phyloP scores from a whole-genome alignment of 2,113 vertebrate species.

The Pipa parva region DNA sequence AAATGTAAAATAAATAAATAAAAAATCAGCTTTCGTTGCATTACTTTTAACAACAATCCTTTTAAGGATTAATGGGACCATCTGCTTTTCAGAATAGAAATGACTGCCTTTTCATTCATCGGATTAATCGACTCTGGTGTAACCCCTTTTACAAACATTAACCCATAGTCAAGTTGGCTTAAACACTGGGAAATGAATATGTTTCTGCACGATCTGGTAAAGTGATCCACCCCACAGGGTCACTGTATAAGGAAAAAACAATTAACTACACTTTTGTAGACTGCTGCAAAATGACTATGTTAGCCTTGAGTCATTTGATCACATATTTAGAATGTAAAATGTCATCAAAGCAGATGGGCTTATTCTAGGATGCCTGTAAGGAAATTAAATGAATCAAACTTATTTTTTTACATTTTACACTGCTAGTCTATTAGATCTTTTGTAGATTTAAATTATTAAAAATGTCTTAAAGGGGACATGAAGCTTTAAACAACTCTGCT shows the following conservation, averaged over 20 bases:
- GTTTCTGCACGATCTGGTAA: neutral
- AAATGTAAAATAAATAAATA: neutral
- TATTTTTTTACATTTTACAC: too few species aligned
- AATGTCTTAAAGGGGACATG: too few species aligned
- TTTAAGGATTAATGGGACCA: constrained; percentile 23
- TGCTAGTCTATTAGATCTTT: too few species aligned
- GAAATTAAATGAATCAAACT: too few species aligned
- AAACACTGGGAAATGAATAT: constrained; percentile 2
- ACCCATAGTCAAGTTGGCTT: neutral
- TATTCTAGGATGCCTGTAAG: too few species aligned
- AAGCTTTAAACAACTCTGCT: too few species aligned
- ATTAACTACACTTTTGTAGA: neutral
- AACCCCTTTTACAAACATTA: constrained; percentile 9
- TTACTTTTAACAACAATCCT: constrained; percentile 1
- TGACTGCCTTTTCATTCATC: constrained; percentile 19
- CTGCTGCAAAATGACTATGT: neutral
- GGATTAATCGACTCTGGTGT: constrained; percentile 13
- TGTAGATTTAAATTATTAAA: too few species aligned
- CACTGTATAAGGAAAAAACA: neutral
- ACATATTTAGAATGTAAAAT: too few species aligned
- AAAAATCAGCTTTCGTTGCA: constrained; percentile 12
- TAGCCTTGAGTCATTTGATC: neutral
- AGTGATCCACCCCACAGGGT: too few species aligned
- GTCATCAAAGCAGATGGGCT: too few species aligned
- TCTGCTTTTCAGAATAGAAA: constrained; percentile 22